A percentile compares a stretch with the other conserved stretches of the same genome.
phyloP scores from a whole-genome alignment of 2,113 vertebrate genomes.

The Oreochromis niloticus region DNA sequence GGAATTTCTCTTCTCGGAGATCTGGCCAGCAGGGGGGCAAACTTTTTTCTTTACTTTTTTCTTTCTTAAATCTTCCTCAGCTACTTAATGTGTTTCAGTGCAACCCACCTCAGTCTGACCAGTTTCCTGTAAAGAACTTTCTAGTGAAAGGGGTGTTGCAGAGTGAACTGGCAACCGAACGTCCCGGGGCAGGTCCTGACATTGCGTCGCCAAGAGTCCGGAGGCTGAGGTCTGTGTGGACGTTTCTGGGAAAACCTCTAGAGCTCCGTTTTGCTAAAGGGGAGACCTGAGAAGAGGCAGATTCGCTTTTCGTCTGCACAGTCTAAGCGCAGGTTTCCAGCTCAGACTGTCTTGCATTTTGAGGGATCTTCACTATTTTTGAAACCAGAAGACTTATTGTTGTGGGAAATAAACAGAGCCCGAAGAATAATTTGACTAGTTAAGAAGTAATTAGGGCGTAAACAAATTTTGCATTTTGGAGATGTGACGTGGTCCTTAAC shows the following conservation, averaged over 20 bases:
- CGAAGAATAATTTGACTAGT: background rate
- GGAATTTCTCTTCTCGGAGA: background rate
- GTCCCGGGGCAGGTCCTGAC: constrained; percentile 46
- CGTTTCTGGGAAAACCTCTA: constrained; percentile 61
- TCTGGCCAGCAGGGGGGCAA: background rate
- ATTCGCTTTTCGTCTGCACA: background rate
- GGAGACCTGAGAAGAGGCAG: constrained; percentile 22
- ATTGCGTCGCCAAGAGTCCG: constrained; percentile 34
- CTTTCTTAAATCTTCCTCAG: background rate
- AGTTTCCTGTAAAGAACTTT: background rate
- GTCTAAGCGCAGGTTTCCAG: background rate
- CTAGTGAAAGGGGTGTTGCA: background rate
- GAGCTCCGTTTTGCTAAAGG: constrained; percentile 12
- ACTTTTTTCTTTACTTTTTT: background rate
- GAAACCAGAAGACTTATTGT: background rate
- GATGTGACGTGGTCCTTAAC: background rate
- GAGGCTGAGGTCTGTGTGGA: constrained; percentile 58
- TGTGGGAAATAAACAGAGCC: background rate
- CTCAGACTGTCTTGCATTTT: background rate
- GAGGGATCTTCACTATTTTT: background rate
- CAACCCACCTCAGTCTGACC: background rate
- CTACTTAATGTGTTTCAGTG: background rate
- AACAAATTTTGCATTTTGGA: background rate
- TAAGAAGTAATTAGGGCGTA: background rate
- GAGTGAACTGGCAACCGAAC: constrained; percentile 27